Evolutionary conservation across 2,888 invertebrate genomes (phyloP).

Genomic region (Apotomis turbidana): DNA sequence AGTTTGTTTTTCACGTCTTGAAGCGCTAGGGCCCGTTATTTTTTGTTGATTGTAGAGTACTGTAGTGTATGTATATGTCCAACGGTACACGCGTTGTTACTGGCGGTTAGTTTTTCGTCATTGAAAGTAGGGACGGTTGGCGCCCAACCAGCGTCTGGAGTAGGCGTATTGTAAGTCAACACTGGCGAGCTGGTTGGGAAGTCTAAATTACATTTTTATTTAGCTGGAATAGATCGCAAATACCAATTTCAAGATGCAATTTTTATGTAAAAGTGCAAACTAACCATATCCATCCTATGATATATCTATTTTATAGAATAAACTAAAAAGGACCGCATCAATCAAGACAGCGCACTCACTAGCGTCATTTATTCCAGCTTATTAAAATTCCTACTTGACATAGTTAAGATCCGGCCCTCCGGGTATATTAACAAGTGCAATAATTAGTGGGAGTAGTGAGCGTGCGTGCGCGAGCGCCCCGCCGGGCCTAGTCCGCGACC

Average conservation of each 20-base stretch:
- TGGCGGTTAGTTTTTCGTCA: neutral
- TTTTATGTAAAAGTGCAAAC: too few species aligned
- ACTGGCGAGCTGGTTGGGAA: neutral
- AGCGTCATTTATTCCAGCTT: neutral
- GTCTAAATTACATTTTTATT: neutral
- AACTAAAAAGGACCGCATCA: too few species aligned
- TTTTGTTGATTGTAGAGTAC: neutral
- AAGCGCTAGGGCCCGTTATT: neutral
- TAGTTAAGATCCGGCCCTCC: too few species aligned
- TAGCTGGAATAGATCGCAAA: too few species aligned
- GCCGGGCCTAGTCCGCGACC: slow-evolving; percentile 27
- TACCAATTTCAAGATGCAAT: too few species aligned
- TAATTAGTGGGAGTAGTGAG: neutral
- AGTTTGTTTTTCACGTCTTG: neutral
- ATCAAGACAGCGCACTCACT: too few species aligned
- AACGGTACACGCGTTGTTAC: neutral
- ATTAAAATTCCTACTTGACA: neutral
- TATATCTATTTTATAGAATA: too few species aligned
- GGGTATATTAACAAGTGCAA: neutral
- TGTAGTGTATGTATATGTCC: neutral
- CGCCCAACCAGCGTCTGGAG: neutral
- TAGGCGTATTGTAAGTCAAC: neutral
- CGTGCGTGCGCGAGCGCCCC: slow-evolving; percentile 3
- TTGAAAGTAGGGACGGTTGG: neutral
- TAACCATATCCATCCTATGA: too few species aligned